Conservation (phyloP, 2,797 vertebrate species). For the Smutsia gigantea region DNA sequence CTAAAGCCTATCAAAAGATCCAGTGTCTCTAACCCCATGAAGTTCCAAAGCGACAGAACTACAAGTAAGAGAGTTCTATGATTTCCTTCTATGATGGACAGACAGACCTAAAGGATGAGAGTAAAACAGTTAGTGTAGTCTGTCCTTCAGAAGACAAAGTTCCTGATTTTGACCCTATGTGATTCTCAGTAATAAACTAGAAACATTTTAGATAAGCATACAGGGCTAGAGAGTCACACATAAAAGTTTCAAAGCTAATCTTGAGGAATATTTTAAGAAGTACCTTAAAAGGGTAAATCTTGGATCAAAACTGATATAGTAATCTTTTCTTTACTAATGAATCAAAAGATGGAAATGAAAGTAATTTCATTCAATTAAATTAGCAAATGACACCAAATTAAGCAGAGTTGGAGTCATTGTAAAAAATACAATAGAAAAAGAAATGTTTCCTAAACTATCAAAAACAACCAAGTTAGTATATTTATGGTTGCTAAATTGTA, state of each 20-base stretch:
- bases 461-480: not conserved
- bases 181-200: not conserved
- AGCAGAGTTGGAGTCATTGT: not conserved
- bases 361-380: slow-evolving; percentile 17
- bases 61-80: not conserved
- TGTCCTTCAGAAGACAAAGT: not conserved
- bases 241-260: not conserved
- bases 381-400: slow-evolving; percentile 19
- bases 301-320: slow-evolving; percentile 33
- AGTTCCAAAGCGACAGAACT: not conserved
- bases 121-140: not conserved
- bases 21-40: not conserved
- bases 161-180: not conserved
- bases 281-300: not conserved
- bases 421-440: not conserved
- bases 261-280: too few relatives aligned
- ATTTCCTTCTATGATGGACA: not conserved
- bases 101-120: not conserved
- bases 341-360: slow-evolving; percentile 30
- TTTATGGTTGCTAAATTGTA: not conserved
- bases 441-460: not conserved
- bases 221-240: not conserved
- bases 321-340: not conserved
- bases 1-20: not conserved
- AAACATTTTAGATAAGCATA: not conserved